Conservation (phyloP, 2,888 invertebrate genomes). For the Dicranocentrus wangi region DNA sequence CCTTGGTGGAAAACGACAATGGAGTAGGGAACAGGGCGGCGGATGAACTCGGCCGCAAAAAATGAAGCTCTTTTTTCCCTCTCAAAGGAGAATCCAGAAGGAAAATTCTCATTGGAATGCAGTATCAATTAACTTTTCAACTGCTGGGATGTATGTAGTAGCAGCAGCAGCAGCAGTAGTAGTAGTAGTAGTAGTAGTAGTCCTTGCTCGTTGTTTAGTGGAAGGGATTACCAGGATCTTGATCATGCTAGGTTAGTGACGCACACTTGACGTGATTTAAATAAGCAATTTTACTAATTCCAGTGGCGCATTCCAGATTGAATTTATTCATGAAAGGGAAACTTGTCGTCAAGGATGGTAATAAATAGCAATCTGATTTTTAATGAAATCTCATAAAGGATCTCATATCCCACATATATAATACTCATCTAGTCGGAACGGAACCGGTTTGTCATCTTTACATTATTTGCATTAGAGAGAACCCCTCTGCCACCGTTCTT, state of each 20-base stretch:
- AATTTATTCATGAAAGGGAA: constrained; percentile 38
- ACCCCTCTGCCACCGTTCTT: too few species aligned
- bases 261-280: constrained; percentile 41
- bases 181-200: too few species aligned
- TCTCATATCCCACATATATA: background rate
- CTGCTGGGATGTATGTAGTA: constrained; percentile 19
- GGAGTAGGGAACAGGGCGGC: background rate
- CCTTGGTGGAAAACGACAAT: constrained; percentile 36
- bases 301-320: background rate
- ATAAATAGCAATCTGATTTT: constrained; percentile 47
- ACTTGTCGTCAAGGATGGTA: constrained; percentile 9
- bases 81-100: too few species aligned
- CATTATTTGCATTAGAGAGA: too few species aligned
- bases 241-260: constrained; percentile 18
- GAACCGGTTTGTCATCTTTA: too few species aligned
- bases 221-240: background rate
- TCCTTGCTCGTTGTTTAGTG: background rate
- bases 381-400: constrained; percentile 32
- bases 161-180: too few species aligned
- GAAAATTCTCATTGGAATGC: constrained; percentile 13
- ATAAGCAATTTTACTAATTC: constrained; percentile 45
- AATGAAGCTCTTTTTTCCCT: too few species aligned
- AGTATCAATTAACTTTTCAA: constrained; percentile 50
- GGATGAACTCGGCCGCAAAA: constrained; percentile 3
- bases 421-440: too few species aligned